A percentile compares a stretch with the other conserved stretches of the same genome.
Conservation (phyloP, 2,888 invertebrate species). For the Agelastica alni region DNA sequence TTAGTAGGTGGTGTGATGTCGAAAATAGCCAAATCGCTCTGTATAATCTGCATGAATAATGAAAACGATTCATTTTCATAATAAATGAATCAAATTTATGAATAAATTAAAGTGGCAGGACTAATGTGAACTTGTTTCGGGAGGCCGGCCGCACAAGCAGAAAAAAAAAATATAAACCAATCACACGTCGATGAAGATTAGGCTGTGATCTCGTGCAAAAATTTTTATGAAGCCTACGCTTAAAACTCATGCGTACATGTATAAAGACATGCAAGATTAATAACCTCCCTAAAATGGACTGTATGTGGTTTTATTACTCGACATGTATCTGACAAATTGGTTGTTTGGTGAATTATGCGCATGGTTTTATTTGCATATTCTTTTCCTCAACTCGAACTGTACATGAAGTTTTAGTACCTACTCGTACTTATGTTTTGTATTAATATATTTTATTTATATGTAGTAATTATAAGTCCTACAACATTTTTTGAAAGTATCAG, state of each 20-base stretch:
- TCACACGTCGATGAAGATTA: slow-evolving; percentile 5
- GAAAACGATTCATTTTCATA: slow-evolving; percentile 46
- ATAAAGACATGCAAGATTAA: background rate
- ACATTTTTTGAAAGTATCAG: too few relatives aligned
- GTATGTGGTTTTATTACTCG: background rate
- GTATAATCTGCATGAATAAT: slow-evolving; percentile 44
- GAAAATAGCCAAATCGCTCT: slow-evolving; percentile 25
- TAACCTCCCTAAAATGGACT: background rate
- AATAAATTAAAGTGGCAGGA: slow-evolving; percentile 42
- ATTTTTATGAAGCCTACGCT: slow-evolving; percentile 5
- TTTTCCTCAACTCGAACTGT: too few relatives aligned
- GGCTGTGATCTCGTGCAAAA: slow-evolving; percentile 5
- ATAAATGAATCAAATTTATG: slow-evolving; percentile 48
- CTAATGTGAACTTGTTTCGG: background rate
- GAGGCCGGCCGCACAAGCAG: slow-evolving; percentile 1
- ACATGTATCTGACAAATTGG: background rate
- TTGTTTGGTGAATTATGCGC: background rate
- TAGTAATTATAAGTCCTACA: too few relatives aligned
- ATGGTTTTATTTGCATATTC: too few relatives aligned
- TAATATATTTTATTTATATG: too few relatives aligned
- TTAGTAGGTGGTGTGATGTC: too few relatives aligned
- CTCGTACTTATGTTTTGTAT: too few relatives aligned
- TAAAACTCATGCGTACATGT: background rate
- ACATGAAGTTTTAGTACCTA: too few relatives aligned
- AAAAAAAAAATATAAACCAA: background rate